Evolutionary conservation across 2,797 vertebrate species (phyloP).

Genomic region (Chelidonichthys spinosus): DNA sequence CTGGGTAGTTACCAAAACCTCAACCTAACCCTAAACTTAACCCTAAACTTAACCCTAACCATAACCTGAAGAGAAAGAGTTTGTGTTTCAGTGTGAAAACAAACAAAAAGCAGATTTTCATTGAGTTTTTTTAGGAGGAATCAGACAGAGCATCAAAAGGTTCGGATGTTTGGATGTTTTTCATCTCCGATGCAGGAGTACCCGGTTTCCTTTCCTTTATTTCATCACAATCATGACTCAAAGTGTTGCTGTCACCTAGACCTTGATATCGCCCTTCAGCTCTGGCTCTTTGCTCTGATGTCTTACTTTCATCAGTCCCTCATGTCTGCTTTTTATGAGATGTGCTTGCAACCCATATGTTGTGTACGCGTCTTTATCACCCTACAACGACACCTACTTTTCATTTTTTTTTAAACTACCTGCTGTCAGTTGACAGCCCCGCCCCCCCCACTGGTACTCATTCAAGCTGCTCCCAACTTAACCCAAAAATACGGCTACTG

Average conservation of each 20-base stretch:
- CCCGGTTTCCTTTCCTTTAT: conserved; percentile 29
- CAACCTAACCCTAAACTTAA: no score
- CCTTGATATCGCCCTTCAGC: conserved; percentile 2
- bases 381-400: conserved; percentile 10
- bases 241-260: not conserved
- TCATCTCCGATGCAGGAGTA: not conserved
- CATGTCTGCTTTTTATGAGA: conserved; percentile 9
- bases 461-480: not conserved
- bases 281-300: not conserved
- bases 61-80: not conserved
- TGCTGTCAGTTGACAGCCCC: not conserved
- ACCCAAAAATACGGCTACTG: no score
- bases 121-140: not conserved
- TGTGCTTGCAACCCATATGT: conserved; percentile 13
- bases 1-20: no score
- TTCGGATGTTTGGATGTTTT: conserved; percentile 12
- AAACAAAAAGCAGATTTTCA: conserved; percentile 13
- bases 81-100: conserved; percentile 11
- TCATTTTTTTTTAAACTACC: not conserved
- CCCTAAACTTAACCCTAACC: no score
- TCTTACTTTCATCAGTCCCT: conserved; percentile 3
- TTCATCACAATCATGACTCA: conserved; percentile 11
- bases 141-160: not conserved
- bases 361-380: not conserved
- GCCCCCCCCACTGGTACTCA: not conserved